Evolutionary conservation across 2,888 invertebrate genomes (phyloP), one percentile per base, ranked within the genome.

Genomic region (Apodemia zela): DNA sequence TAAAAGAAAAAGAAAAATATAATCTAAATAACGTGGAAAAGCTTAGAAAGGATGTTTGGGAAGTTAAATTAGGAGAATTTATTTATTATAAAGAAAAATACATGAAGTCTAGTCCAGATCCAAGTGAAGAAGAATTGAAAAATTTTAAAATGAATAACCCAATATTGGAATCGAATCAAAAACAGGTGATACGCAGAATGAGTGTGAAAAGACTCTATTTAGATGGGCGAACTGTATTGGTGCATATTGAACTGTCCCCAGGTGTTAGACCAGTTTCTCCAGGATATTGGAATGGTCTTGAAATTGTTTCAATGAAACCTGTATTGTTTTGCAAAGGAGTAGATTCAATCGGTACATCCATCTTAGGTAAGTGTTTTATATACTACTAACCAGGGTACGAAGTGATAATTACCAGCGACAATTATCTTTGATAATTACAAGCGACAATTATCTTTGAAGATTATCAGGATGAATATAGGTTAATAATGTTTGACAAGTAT

Each of bases 71-170:
- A 4, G 79, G 77, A 67, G 82, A 85, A 59, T 89, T 84, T 58
- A 80, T 89, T 29, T 87, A 72, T 45, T 82, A 80, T 63, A 76
- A 76, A 51, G 85, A 81, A 0, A 82, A 79, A 54, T 89, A 85
- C 65, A 69, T 13, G 21, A 54, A 54, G 6, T 25, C 25, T 21
- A 54, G 15, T 25, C 6, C 54, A 15, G 54, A 54, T 1, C 54
- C 54, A 54, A 54, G 54, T 54, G 78, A 82, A 66, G 67, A 69
- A 11, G 62, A 68, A 0, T 69, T 87, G 7, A 75, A 72, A 42
- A n/a, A 13, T 6, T 62, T 47, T 15, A 62, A 57, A 33, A 11
- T 18, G 8, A 49, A 38, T 18, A 35, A 51, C 29, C 72, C 76
- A 0, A 72, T 71, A 10, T 66, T 77, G 49, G 71, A 75, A 33